Conservation (phyloP, 2,797 vertebrate genomes). For the Otolemur crassicaudatus region DNA sequence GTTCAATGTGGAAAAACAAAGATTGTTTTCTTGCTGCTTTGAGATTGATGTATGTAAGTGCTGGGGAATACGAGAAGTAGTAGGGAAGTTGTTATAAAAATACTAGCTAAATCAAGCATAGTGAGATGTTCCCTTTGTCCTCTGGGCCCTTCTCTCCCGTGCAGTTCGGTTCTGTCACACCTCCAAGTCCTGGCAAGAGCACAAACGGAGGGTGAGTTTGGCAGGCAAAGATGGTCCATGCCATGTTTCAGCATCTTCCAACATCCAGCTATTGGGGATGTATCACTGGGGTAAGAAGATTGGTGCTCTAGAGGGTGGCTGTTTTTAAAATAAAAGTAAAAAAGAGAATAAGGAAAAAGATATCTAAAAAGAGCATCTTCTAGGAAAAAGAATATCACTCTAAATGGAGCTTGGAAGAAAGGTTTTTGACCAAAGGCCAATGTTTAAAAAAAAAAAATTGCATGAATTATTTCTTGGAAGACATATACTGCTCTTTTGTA, state of each 20-base stretch:
- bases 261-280: not conserved
- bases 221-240: not conserved
- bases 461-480: conserved; percentile 11
- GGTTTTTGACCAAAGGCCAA: not conserved
- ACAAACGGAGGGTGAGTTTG: not conserved
- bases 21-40: not conserved
- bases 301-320: not conserved
- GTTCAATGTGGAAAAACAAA: not conserved
- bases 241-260: not conserved
- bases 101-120: not conserved
- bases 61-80: not conserved
- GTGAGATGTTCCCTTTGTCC: not conserved
- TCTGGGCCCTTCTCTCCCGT: rapidly evolving
- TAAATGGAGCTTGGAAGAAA: not conserved
- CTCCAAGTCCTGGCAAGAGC: not conserved
- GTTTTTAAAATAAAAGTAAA: not conserved
- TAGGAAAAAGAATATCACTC: not conserved
- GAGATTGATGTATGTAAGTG: not conserved
- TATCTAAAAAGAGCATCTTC: not conserved
- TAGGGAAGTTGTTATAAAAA: not conserved
- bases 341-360: rapidly evolving
- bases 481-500: not conserved
- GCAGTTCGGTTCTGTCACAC: rapidly evolving
- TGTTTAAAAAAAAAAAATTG: not conserved
- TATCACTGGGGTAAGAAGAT: not conserved